Base-by-base conservation (phyloP, 2,888 invertebrate genomes). In the Acronicta aceris region DNA sequence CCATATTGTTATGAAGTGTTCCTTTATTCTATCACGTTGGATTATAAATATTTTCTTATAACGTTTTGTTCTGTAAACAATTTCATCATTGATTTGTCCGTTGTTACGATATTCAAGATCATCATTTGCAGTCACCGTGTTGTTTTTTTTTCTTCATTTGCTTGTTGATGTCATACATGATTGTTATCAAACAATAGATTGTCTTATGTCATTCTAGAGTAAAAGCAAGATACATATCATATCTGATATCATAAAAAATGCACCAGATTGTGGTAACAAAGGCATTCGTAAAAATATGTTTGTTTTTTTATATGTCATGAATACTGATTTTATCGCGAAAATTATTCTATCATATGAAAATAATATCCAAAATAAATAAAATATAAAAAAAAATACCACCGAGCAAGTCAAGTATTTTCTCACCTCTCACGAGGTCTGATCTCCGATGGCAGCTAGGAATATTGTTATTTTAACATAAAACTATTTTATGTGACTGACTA, bases 11-110 rank as follows among this genome's bases (percentile, higher is more conserved):
- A 41, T 59, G 43, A 55, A 55, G 47, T 47, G 21, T 59, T 63
- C 9, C 55, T 58, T 58, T 60, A 63, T 59, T 62, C 15, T 51
- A 52, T 52, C 47, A 56, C 38, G 38, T 16, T 36, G 21, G 25
- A 48, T 64, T 59, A 59, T 71, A 71, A 68, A 76, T 71, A 71
- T 74, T 76, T 76, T 54, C 16, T 57, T 47, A 25, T 13, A 10
- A n/a, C 42, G 48, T 56, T 52, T 36, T 17, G 42, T 49, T 52
- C 53, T 42, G 55, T 76, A 76, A 74, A 76, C 74, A 76, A 58
- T 67, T 60, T 51, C 65, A 59, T 76, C 67, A 74, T 61, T 63
- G 55, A 67, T 59, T 55, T 49, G 47, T 62, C 43, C 27, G 47
- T 51, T 54, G 43, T 62, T 60, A 47, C 55, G 51, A 25, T 61